Base-by-base conservation (phyloP, 2,113 vertebrate species). In the Psilopsiagon aurifrons region DNA sequence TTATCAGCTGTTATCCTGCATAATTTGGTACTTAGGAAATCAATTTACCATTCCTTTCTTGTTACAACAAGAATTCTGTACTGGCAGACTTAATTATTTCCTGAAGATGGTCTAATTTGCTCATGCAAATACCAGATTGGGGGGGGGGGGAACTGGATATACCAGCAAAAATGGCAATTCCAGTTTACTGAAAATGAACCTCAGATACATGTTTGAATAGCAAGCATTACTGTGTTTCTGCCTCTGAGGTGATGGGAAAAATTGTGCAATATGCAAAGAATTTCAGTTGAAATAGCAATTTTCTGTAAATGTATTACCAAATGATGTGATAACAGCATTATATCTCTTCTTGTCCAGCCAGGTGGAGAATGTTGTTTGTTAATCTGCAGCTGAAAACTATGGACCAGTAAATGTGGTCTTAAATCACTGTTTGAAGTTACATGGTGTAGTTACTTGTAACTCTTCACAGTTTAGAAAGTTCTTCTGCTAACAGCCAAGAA, bases 261-360 rank as follows among this genome's bases (percentile, higher is more conserved):
- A 69, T 31, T 88, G n/a, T 95, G 92, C 74, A 93, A 64, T 93
- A 51, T 57, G 78, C 52, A 83, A 95, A 90, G 64, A 83, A 80
- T 83, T 91, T 87, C 39, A 37, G 60, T 86, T 91, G 47, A 91
- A 94, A 69, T 43, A 41, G 41, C 44, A 46, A 47, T 96, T 96
- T 96, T 64, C 55, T 95, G 66, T 83, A 54, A 86, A 60, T 37
- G 24, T 90, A 28, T 92, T 95, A 79, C 24, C 80, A 77, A 80
- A 70, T 68, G 55, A 83, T 64, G 46, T 16, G 70, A 64, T 80
- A 64, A n/a, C 20, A 69, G 17, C 17, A 16, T 77, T 88, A 15
- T 46, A 23, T 60, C 9, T 86, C 57, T 80, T 66, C n/a, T 74
- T 78, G 39, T 80, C 71, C 86, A 82, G 52, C 69, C 66, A 87